Percentiles rank a stretch among this genome's conserved stretches.
Evolutionary conservation across 2,888 invertebrate genomes (phyloP).

Genomic region (Lomographa bimaculata): DNA sequence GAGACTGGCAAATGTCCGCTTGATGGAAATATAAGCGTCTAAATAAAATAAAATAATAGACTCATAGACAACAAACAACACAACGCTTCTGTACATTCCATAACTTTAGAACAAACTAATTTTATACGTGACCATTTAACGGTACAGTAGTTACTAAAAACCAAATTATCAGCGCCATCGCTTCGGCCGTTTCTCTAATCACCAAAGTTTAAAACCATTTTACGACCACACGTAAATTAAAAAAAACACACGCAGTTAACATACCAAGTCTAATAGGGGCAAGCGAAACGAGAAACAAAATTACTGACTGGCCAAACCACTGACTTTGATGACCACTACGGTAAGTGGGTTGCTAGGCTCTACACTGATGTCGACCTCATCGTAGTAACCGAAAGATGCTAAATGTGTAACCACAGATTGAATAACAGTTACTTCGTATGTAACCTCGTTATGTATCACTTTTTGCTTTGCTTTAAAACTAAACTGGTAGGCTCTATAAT

Average conservation of each 20-base stretch:
- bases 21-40: too few relatives aligned
- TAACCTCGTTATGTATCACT: constrained; percentile 17
- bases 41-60: too few relatives aligned
- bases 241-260: constrained; percentile 31
- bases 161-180: too few relatives aligned
- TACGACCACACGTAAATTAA: constrained; percentile 27
- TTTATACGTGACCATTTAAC: too few relatives aligned
- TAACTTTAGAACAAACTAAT: too few relatives aligned
- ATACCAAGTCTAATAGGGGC: constrained; percentile 33
- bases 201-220: constrained; percentile 12
- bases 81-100: too few relatives aligned
- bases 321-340: constrained; percentile 18
- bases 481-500: too few relatives aligned
- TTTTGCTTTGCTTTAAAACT: constrained; percentile 17
- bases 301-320: constrained; percentile 34
- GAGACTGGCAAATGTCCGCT: too few relatives aligned
- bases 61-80: too few relatives aligned
- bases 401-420: constrained; percentile 27
- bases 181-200: constrained; percentile 5
- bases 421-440: too few relatives aligned
- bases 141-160: too few relatives aligned
- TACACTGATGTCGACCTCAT: constrained; percentile 34
- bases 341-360: constrained; percentile 31
- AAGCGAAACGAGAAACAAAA: constrained; percentile 34
- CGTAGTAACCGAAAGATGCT: constrained; percentile 25